Base-by-base conservation (phyloP, 1,140 invertebrate genomes). In the Pectinophora gossypiella region DNA sequence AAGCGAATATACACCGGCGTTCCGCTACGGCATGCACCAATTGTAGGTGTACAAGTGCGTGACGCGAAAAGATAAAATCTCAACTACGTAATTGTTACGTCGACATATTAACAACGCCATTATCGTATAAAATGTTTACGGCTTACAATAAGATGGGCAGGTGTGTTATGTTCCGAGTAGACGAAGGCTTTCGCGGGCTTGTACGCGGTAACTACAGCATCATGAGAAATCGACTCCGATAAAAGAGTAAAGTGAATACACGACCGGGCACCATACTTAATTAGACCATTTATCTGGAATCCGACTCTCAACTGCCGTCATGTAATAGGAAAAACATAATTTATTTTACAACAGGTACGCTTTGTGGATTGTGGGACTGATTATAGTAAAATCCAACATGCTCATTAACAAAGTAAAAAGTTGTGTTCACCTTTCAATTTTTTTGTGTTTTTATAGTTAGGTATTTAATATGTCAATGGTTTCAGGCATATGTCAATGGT, bases 181-280 rank as follows among this genome's bases (percentile, higher is more conserved):
- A 43, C 48, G 23, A 56, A 50, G 27, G 42, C 48, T 45, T 23
- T 52, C 13, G n/a, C 47, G 23, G 32, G 48, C 46, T 53, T 44
- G 43, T 64, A 27, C 23, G 12, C 19, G 50, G 64, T 48, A 53
- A 35, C 48, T 40, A 54, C 46, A 50, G 61, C 64, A 63, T 57
- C 56, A 55, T 72, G 75, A 75, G 59, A 70, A 72, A 72, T 74
- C 59, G 65, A 45, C 50, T 50, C 51, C 64, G 53, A 64, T 69
- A 68, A 66, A 64, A 56, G 55, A 72, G 60, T 72, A 73, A 77
- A 75, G 57, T 64, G 64, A 51, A 50, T 63, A 77, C 71, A 72
- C 47, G 71, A 36, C 44, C 65, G 48, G 43, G 48, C 51, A 49
- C 51, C 49, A 51, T 35, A 52, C 45, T 65, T 75, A 75, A 75